Conservation (phyloP, 35 echinoderm and acorn worm genomes). For the Holothuria glaberrima region DNA sequence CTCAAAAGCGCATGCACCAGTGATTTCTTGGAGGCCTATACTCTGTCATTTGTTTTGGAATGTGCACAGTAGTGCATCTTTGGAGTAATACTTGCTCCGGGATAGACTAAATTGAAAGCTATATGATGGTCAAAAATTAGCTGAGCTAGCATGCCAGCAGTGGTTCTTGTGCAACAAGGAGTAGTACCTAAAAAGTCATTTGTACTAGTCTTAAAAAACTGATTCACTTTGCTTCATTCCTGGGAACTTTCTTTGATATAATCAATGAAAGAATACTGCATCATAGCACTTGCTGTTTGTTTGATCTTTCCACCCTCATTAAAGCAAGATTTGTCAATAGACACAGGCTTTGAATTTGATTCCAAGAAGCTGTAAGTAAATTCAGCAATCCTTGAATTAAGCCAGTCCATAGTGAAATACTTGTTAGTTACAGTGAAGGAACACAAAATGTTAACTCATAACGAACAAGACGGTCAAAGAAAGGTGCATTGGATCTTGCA, state of each 20-base stretch:
- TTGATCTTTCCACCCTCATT: conserved; percentile 39
- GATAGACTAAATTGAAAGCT: conserved; percentile 34
- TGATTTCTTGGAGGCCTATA: conserved; percentile 46
- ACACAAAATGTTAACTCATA: conserved; percentile 66
- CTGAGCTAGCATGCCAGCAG: conserved; percentile 41
- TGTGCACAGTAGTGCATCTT: conserved; percentile 67
- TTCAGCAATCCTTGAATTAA: conserved; percentile 52
- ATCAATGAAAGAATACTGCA: conserved; percentile 65
- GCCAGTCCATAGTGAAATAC: conserved; percentile 66
- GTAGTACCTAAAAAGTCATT: conserved; percentile 61
- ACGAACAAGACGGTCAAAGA: conserved; percentile 68
- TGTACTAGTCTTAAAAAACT: conserved; percentile 69
- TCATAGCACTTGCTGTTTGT: conserved; percentile 65
- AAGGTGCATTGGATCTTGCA: conserved; percentile 81
- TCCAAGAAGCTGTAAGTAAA: conserved; percentile 57
- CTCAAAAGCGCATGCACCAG: conserved; percentile 62
- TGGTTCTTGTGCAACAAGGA: conserved; percentile 37
- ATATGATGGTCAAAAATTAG: conserved; percentile 50
- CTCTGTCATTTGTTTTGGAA: conserved; percentile 50
- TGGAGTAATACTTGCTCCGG: conserved; percentile 40
- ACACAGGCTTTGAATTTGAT: neutral
- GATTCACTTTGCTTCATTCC: conserved; percentile 54
- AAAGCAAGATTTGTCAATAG: conserved; percentile 49
- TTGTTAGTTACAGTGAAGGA: conserved; percentile 46
- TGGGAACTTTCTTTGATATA: conserved; percentile 56